Evolutionary conservation across 2,888 invertebrate genomes (phyloP), one percentile per base, ranked within the genome.

Genomic region (Eupelmus urozonus): DNA sequence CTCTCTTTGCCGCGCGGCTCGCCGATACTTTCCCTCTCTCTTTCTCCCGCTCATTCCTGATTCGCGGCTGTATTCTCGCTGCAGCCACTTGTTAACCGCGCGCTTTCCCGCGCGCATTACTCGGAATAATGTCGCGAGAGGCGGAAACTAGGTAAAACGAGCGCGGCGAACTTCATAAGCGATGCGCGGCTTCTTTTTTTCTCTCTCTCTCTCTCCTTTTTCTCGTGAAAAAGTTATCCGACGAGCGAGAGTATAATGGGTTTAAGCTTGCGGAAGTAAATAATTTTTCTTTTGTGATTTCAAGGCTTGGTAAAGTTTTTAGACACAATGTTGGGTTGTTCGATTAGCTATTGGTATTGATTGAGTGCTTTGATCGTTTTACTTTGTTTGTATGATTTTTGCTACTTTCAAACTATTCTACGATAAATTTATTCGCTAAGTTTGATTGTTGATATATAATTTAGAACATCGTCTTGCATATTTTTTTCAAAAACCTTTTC

Each of bases 11-110:
- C 62, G 23, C 16, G n/a, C 59, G 9, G 18, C 16, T 16, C 60
- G 1, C 27, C 55, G 23, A 67, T 71, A 65, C 73, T 63, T 57
- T 63, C 40, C 42, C 72, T 51, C 65, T 20, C 57, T 53, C 1
- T 76, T 57, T 63, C 69, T 25, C 49, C 59, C 23, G n/a, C 59
- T 80, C 76, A 72, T 73, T 78, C 51, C 60, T 40, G 75, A 73
- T 76, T 66, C 57, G 65, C n/a, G n/a, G n/a, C 73, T 71, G 63
- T 80, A 75, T 67, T 71, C 71, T 49, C 60, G 67, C 62, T 45
- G 63, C 76, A 84, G 83, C 84, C 84, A 85, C 85, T 85, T 85
- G 85, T 85, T 85, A 85, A 83, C 81, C 83, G 71, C 76, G n/a
- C n/a, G n/a, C n/a, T n/a, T n/a, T n/a, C n/a, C n/a, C n/a, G n/a